phyloP scores from a whole-genome alignment of 2,113 vertebrate genomes.

The Terrapene triunguis region DNA sequence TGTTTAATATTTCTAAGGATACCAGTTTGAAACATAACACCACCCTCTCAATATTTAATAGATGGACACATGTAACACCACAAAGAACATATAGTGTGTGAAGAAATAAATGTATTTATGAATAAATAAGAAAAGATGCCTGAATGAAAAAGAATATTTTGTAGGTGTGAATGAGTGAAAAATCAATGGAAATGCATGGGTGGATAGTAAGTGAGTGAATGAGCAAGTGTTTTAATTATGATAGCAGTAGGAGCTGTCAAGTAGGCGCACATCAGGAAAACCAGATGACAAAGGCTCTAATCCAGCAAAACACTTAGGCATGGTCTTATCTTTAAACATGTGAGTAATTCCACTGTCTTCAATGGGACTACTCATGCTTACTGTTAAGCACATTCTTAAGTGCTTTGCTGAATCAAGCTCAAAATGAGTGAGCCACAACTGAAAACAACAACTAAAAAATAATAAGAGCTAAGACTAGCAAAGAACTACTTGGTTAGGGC shows the following conservation, averaged over 20 bases:
- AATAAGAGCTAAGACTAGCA: background rate
- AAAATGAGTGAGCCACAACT: background rate
- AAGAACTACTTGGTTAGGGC: background rate
- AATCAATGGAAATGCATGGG: background rate
- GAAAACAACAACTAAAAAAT: background rate
- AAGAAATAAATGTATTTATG: background rate
- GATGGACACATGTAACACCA: background rate
- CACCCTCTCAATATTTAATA: background rate
- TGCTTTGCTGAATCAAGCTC: background rate
- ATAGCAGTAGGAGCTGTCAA: background rate
- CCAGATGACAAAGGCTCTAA: background rate
- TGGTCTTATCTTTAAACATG: background rate
- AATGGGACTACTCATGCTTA: background rate
- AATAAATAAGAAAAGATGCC: background rate
- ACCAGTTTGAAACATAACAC: background rate
- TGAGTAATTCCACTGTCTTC: background rate
- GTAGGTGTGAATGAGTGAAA: background rate
- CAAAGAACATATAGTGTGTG: background rate
- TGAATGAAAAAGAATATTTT: background rate
- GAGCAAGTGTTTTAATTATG: background rate
- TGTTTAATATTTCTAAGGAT: slow-evolving; percentile 32
- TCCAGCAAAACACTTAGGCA: background rate
- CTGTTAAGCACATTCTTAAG: background rate
- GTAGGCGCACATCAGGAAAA: background rate
- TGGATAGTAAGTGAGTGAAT: background rate